Conservation (phyloP, 2,797 vertebrate species). For the Gorsachius magnificus region DNA sequence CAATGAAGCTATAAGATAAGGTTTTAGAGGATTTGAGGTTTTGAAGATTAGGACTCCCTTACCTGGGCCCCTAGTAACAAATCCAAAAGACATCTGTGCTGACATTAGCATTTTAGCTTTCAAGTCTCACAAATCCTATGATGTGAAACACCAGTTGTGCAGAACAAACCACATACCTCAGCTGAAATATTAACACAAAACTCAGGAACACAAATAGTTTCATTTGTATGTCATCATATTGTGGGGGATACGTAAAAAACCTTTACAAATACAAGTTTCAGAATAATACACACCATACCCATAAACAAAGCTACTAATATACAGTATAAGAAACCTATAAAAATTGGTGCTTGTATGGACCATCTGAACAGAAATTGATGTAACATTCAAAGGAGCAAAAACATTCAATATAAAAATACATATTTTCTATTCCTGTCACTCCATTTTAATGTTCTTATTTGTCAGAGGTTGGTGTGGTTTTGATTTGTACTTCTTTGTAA, state of each 20-base stretch:
- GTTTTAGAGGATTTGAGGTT: background rate
- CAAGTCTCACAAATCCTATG: background rate
- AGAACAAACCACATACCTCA: background rate
- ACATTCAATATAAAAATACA: rapidly evolving
- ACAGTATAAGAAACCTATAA: background rate
- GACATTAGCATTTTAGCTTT: background rate
- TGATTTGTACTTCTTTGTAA: background rate
- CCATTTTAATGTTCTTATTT: background rate
- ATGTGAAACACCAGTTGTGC: background rate
- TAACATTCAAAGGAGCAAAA: background rate
- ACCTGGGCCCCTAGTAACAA: background rate
- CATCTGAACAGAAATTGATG: background rate
- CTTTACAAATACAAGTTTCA: background rate
- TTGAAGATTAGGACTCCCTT: background rate
- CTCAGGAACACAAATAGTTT: background rate
- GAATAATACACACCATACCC: background rate
- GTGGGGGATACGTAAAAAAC: background rate
- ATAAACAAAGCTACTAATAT: background rate
- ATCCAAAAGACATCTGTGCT: background rate
- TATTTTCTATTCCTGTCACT: background rate
- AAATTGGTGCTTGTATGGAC: background rate
- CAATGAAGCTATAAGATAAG: background rate
- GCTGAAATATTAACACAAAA: background rate
- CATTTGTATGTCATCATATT: background rate
- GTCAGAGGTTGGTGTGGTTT: background rate